These are phyloP conservation scores for Psilopsiagon aymara DNA, from an alignment of 2,113 vertebrate species.

Conservation along the genomic window DNA sequence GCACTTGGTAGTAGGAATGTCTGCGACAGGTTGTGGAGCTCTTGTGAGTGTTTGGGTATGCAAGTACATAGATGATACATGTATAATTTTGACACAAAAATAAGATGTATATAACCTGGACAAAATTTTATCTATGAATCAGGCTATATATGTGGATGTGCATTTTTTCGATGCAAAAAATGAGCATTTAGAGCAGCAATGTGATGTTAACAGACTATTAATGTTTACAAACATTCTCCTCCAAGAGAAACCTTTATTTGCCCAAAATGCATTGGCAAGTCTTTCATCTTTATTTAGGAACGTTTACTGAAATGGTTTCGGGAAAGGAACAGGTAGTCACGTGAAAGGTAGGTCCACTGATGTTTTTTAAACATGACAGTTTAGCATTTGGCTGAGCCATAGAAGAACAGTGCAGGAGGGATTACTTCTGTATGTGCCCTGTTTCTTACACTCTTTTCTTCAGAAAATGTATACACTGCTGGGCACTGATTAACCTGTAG, in stretches of 20 bases:
- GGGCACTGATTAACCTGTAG: neutral
- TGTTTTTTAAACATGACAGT: neutral
- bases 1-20: neutral
- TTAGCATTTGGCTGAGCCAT: neutral
- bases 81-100: neutral
- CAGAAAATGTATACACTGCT: neutral
- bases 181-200: neutral
- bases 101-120: neutral
- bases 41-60: too few species aligned
- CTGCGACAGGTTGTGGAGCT: accelerated
- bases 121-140: neutral
- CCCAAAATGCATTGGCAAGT: neutral
- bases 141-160: accelerated
- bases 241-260: neutral
- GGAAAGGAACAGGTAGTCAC: neutral
- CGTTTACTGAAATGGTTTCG: neutral
- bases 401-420: accelerated
- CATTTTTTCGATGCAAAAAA: neutral
- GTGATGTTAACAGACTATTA: neutral
- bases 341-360: neutral
- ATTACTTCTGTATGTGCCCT: neutral
- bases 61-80: accelerated
- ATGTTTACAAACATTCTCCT: neutral
- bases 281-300: neutral
- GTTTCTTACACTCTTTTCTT: neutral